Conservation (phyloP, 2,797 vertebrate species). For the Argya squamiceps region DNA sequence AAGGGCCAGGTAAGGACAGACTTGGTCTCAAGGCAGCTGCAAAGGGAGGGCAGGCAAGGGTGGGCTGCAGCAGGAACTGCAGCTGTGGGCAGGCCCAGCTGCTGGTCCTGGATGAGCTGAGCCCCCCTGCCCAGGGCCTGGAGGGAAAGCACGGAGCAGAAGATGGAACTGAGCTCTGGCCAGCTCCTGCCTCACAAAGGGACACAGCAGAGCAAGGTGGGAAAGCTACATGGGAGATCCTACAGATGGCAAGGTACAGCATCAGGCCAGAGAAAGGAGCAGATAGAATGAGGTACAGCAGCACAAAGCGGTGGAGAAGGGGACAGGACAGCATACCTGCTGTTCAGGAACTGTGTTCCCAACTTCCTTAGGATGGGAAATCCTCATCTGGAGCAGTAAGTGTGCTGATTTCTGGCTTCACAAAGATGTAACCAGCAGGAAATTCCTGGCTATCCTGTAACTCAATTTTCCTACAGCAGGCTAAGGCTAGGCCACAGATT, state of each 20-base stretch:
- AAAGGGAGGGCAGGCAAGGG: background rate
- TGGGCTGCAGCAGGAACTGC: background rate
- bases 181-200: background rate
- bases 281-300: accelerated
- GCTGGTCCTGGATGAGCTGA: background rate
- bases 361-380: background rate
- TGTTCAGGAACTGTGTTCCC: background rate
- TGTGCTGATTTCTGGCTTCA: background rate
- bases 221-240: background rate
- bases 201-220: accelerated
- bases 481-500: background rate
- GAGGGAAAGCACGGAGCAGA: background rate
- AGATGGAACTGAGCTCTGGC: accelerated
- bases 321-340: background rate
- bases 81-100: accelerated
- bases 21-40: too few species aligned
- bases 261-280: accelerated
- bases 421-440: background rate
- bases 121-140: background rate
- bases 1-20: accelerated
- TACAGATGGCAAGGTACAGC: background rate
- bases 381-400: accelerated
- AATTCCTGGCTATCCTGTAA: background rate
- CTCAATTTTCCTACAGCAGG: background rate
- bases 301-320: background rate